Conservation (phyloP, 2,888 invertebrate species). For the Philereme vetulata region DNA sequence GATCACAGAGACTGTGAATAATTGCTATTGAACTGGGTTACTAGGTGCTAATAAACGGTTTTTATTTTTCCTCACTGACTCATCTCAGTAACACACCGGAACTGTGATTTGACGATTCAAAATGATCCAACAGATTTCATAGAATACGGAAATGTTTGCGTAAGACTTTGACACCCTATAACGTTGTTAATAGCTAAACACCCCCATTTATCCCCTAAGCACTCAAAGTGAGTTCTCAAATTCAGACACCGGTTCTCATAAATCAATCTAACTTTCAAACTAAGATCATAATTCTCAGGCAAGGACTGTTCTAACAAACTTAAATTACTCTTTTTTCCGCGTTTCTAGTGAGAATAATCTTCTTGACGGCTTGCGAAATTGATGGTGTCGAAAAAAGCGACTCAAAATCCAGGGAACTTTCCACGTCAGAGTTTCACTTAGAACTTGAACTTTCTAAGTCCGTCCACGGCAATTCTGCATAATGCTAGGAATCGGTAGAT, state of each 20-base stretch:
- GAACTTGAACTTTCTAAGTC: conserved; percentile 59
- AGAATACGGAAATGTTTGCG: too few species aligned
- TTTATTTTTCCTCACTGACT: too few species aligned
- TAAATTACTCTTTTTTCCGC: conserved; percentile 83
- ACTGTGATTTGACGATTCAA: too few species aligned
- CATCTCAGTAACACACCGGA: too few species aligned
- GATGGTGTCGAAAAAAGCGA: conserved; percentile 77
- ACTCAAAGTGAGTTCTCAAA: conserved; percentile 51
- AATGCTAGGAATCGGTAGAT: too few species aligned
- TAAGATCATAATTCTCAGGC: conserved; percentile 79
- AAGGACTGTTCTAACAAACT: conserved; percentile 78
- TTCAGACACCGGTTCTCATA: conserved; percentile 65
- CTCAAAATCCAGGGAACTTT: conserved; percentile 76
- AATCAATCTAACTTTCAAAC: conserved; percentile 82
- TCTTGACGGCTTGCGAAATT: conserved; percentile 82
- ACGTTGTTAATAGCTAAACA: neutral
- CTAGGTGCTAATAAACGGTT: too few species aligned
- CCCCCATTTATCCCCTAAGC: conserved; percentile 47
- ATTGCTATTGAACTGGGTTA: too few species aligned
- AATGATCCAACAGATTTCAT: too few species aligned
- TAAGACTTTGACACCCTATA: too few species aligned
- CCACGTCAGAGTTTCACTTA: conserved; percentile 83
- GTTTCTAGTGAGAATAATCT: conserved; percentile 83
- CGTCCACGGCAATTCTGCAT: too few species aligned
- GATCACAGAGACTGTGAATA: too few species aligned